These are phyloP conservation scores for Hirtodrosophila cameraria DNA, from an alignment of 2,888 invertebrate species.

Conservation along the genomic window DNA sequence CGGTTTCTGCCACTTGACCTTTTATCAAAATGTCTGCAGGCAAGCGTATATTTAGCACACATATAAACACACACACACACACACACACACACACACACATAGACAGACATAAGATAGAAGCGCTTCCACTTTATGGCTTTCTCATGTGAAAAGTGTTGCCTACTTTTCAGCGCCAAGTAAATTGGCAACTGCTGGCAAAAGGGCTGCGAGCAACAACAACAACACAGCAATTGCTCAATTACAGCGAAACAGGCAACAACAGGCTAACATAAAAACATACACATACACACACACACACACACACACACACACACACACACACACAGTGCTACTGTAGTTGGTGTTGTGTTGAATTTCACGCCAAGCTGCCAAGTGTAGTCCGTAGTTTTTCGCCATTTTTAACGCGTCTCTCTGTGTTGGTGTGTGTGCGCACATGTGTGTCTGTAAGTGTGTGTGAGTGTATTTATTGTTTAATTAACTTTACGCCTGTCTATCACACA, in stretches of 20 bases:
- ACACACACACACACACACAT: background rate
- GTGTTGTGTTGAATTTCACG: constrained; percentile 79
- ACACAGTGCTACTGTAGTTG: constrained; percentile 38
- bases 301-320: constrained; percentile 31
- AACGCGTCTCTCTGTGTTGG: constrained; percentile 55
- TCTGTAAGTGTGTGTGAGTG: constrained; percentile 30
- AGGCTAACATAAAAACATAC: constrained; percentile 27
- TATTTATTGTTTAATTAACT: constrained; percentile 73
- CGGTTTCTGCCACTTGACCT: too few relatives aligned
- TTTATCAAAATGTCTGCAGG: too few relatives aligned
- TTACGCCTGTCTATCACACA: constrained; percentile 78
- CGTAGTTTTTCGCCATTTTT: constrained; percentile 77
- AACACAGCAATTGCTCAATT: constrained; percentile 77
- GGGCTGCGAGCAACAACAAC: constrained; percentile 58
- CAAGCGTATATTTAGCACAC: background rate
- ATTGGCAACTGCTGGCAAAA: constrained; percentile 39
- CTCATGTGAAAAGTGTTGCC: constrained; percentile 55
- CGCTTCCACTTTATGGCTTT: background rate
- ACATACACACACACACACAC: constrained; percentile 21
- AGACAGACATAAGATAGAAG: too few relatives aligned
- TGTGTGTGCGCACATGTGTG: background rate
- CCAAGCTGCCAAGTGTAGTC: constrained; percentile 78
- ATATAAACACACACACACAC: background rate
- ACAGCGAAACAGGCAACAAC: constrained; percentile 62
- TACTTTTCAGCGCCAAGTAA: constrained; percentile 68